A percentile compares a stretch with the other conserved stretches of the same genome.
These are phyloP conservation scores for Hippocampus abdominalis DNA, from an alignment of 2,113 vertebrate genomes.

Conservation along the genomic window DNA sequence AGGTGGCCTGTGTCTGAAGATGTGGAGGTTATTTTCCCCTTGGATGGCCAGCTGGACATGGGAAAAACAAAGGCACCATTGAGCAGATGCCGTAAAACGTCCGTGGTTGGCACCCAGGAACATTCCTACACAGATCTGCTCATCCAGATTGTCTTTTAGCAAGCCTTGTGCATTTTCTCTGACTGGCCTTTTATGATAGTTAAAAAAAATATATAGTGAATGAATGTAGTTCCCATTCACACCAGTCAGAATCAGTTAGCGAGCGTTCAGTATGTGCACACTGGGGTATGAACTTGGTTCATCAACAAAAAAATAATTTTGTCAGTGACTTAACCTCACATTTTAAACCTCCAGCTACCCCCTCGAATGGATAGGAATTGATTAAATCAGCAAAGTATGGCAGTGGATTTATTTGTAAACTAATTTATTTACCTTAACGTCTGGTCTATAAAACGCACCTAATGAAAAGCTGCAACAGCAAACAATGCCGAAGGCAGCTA, in stretches of 20 bases:
- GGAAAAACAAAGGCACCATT: conserved; percentile 56
- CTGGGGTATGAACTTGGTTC: neutral
- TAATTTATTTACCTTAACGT: too few relatives aligned
- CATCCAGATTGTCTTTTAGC: conserved; percentile 39
- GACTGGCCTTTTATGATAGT: neutral
- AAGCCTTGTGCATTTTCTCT: conserved; percentile 1
- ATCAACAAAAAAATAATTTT: neutral
- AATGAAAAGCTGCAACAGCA: too few relatives aligned
- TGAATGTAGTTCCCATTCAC: neutral
- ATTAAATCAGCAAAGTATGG: too few relatives aligned
- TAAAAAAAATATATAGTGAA: neutral
- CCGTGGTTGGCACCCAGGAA: conserved; percentile 51
- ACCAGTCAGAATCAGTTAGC: neutral
- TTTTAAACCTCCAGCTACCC: too few relatives aligned
- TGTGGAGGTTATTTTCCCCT: conserved; percentile 40
- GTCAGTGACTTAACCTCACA: too few relatives aligned
- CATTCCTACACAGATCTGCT: conserved; percentile 42
- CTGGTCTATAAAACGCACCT: too few relatives aligned
- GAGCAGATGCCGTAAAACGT: conserved; percentile 47
- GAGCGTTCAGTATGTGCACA: neutral
- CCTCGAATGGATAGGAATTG: too few relatives aligned
- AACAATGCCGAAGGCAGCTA: too few relatives aligned
- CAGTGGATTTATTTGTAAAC: too few relatives aligned
- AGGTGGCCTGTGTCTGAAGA: conserved; percentile 44
- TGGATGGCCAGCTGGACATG: conserved; percentile 47